phyloP scores from a whole-genome alignment of 2,888 invertebrate species.

The Lamellibrachia columna region DNA sequence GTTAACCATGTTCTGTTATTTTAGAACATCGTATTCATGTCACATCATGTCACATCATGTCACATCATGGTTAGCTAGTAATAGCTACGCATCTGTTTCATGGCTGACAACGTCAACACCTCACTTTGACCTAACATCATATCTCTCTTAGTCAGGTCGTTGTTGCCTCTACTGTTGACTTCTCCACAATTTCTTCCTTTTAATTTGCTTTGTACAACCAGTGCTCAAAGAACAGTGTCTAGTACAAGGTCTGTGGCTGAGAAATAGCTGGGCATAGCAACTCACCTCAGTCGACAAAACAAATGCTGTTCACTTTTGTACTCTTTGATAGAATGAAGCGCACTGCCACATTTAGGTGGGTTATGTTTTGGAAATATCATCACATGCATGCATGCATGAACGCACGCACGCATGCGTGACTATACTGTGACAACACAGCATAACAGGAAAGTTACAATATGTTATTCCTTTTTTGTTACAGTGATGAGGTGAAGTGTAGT shows the following conservation, averaged over 20 bases:
- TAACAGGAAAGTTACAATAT: background rate
- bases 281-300: too few species aligned
- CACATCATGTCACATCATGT: background rate
- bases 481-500: background rate
- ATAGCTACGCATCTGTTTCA: background rate
- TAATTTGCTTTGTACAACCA: too few species aligned
- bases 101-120: background rate
- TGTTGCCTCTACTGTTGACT: background rate
- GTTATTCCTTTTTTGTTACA: background rate
- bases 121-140: background rate
- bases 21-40: background rate
- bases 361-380: too few species aligned
- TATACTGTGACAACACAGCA: background rate
- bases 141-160: background rate
- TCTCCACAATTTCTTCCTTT: too few species aligned
- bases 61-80: background rate
- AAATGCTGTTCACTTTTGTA: too few species aligned
- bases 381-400: too few species aligned
- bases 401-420: too few species aligned
- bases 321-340: too few species aligned
- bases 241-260: too few species aligned
- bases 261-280: too few species aligned
- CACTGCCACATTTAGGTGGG: too few species aligned
- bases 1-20: background rate
- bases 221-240: too few species aligned